Conservation (phyloP, 2,113 vertebrate species). For the Lophotis ruficrista region DNA sequence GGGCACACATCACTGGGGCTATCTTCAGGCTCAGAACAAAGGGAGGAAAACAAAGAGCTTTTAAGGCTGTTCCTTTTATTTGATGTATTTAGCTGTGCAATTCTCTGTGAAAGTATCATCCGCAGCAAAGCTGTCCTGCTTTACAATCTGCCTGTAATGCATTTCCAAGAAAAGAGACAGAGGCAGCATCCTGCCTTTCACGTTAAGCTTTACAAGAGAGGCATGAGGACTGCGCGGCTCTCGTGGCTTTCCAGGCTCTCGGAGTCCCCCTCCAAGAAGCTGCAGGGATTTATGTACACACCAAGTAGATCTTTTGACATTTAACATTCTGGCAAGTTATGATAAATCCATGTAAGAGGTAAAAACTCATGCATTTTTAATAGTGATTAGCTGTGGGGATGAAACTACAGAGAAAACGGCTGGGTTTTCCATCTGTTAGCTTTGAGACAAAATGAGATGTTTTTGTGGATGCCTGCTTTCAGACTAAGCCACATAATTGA, state of each 20-base stretch:
- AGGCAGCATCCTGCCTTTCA: background rate
- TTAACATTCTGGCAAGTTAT: background rate
- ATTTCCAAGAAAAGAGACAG: background rate
- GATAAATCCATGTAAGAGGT: background rate
- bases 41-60: conserved; percentile 14
- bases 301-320: background rate
- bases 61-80: conserved; percentile 12
- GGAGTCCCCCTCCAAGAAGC: background rate
- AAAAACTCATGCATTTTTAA: background rate
- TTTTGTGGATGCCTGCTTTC: background rate
- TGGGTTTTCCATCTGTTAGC: background rate
- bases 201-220: background rate
- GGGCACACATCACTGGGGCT: background rate
- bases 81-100: background rate
- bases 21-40: conserved; percentile 27
- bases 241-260: background rate
- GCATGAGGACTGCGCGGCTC: background rate
- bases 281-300: background rate
- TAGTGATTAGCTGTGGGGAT: background rate
- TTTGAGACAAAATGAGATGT: background rate
- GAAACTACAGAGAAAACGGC: background rate
- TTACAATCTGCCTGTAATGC: background rate
- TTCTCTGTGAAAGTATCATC: background rate
- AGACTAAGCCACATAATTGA: background rate
- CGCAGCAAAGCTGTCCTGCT: background rate